These are phyloP conservation scores for Rhadina sibilatrix DNA, from an alignment of 2,113 vertebrate genomes.

Conservation along the genomic window DNA sequence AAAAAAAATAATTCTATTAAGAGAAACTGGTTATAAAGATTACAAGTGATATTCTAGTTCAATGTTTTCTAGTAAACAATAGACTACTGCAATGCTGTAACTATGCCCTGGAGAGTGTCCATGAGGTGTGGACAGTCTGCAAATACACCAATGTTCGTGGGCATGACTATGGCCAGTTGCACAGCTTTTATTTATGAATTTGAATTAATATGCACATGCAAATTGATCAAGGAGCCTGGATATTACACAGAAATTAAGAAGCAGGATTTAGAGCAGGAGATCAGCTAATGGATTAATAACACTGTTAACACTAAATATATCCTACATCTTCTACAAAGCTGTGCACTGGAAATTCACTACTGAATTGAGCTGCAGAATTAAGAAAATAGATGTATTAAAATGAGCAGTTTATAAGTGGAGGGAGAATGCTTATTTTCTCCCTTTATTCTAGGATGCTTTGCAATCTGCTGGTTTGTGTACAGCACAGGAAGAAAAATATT, in stretches of 20 bases:
- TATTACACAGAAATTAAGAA: neutral
- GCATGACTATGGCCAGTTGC: neutral
- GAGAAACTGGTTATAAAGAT: neutral
- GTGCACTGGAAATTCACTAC: neutral
- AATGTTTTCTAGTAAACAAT: neutral
- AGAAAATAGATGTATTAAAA: neutral
- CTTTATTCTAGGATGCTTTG: neutral
- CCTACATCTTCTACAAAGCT: neutral
- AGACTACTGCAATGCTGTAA: neutral
- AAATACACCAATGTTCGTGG: fast-evolving
- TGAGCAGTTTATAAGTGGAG: neutral
- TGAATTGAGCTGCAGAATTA: neutral
- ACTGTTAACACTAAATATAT: neutral
- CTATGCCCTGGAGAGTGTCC: neutral
- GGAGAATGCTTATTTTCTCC: neutral
- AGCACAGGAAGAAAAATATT: constrained; percentile 8
- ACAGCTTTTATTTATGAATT: neutral
- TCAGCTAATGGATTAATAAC: neutral
- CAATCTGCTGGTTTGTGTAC: neutral
- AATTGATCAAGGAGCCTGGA: neutral
- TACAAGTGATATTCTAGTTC: neutral
- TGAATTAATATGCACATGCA: neutral
- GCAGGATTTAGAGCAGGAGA: neutral
- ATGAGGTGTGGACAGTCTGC: neutral
- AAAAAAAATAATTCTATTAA: neutral